Base-by-base conservation (phyloP, 2,888 invertebrate species). In the Tetropium fuscum region DNA sequence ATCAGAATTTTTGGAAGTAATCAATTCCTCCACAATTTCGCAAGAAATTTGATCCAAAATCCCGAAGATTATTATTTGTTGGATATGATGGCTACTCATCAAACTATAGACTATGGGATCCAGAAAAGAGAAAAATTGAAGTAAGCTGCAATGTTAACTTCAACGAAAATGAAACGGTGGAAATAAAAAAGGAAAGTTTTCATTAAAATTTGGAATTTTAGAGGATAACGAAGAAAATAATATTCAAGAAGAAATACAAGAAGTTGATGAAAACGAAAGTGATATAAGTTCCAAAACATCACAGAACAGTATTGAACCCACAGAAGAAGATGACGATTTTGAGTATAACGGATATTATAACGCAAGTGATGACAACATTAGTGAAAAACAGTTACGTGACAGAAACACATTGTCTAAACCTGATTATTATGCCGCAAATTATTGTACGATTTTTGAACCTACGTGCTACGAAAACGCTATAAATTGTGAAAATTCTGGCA, bases 11-110 rank as follows among this genome's bases (percentile, higher is more conserved):
- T 60, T 45, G 60, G 55, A 3, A 27, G 45, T 22, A 32, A 11
- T 44, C 27, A 32, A 30, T 59, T 32, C 53, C 58, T 15, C 16
- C 36, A 3, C 25, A 25, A 22, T 20, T 27, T 19, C 22, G 49
- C 3, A 38, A n/a, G 6, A 59, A 59, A 25, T 20, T 43, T n/a
- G 49, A 54, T 18, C 20, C 49, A 8, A 55, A 56, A 34, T 44
- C 40, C 16, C 40, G 48, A 20, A 49, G 45, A 36, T 10, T 44
- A 7, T 44, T 49, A 15, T 38, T 59, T 8, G 49, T 59, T 8
- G 59, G 59, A 2, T 59, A 59, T 44, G 44, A 54, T 1, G 19
- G 38, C 5, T 38, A 49, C 20, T 34, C 48, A 1, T 43, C 7
- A 1, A 44, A 51, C 16, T 58, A 45, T 38, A 45, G 53, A 25